A percentile compares a stretch with the other conserved stretches of the same genome.
phyloP scores from a whole-genome alignment of 2,113 vertebrate species.

The Podilymbus podiceps region DNA sequence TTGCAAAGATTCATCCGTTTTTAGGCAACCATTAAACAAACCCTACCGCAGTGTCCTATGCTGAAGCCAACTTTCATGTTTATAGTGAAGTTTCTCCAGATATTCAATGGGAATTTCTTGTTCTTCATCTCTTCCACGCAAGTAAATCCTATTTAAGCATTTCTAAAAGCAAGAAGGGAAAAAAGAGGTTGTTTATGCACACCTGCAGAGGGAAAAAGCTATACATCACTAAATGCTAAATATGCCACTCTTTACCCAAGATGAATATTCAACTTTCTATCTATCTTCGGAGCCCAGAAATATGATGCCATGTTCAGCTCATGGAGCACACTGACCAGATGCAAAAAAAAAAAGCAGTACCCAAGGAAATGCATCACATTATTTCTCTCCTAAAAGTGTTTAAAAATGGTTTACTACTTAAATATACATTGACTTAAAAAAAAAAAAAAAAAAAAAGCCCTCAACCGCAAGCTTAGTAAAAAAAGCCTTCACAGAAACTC shows the following conservation, averaged over 20 bases:
- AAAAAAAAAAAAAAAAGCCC: neutral
- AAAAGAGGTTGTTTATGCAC: neutral
- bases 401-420: neutral
- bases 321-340: neutral
- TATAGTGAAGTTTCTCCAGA: slow-evolving; percentile 92
- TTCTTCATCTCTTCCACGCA: slow-evolving; percentile 89
- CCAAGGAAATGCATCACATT: accelerated
- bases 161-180: slow-evolving; percentile 68
- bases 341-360: neutral
- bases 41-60: slow-evolving; percentile 85
- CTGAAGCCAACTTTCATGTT: slow-evolving; percentile 94
- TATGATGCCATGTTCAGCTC: neutral
- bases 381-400: neutral
- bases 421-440: accelerated
- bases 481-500: neutral
- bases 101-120: slow-evolving; percentile 93
- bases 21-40: neutral
- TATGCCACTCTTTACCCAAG: neutral
- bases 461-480: neutral
- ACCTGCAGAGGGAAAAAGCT: neutral
- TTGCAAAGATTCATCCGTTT: neutral
- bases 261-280: too few species aligned
- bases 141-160: slow-evolving; percentile 86
- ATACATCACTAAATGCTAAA: neutral
- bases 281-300: neutral